Base-by-base conservation (phyloP, 2,113 vertebrate genomes). In the Rhinichthys klamathensis region DNA sequence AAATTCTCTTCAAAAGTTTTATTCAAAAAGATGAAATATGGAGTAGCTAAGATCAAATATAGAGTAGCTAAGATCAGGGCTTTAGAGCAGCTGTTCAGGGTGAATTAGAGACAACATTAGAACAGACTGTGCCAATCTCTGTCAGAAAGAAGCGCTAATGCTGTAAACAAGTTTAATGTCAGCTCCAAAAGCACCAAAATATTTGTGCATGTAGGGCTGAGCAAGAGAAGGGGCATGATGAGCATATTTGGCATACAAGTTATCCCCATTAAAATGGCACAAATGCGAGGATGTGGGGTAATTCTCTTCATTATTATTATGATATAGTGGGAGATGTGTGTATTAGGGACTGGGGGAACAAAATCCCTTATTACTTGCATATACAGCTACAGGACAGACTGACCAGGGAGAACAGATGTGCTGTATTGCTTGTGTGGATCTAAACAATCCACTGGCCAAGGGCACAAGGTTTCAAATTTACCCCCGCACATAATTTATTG, bases 121-220 rank as follows among this genome's bases (percentile, higher is more conserved):
- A 60, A 84, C 91, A 92, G 9, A 56, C 10, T 72, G 69, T 72
- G 90, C 90, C 90, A 89, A 89, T 91, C 82, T 30, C 84, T 30
- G 92, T 90, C 91, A 93, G 87, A 90, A 90, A 93, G 32, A 82
- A 88, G 84, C 87, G 88, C 63, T 91, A 94, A 93, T 92, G 90
- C 88, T 89, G 92, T 93, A 95, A 76, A 54, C 25, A 78, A 60
- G 30, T 23, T 93, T 92, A 93, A 94, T 93, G 91, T 87, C 87
- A 89, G 88, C 90, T 91, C 79, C 89, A 89, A 69, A 38, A 89
- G 88, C 90, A 91, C 79, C 89, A 89, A 69, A 38, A 70, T 35
- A 8, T 70, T 38, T 70, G 32, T 21, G 16, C 30, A 70, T 38
- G 18, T 41, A 65, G n/a, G 58, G 58, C 23, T 32, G 13, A n/a